Percentiles rank a stretch among this genome's conserved stretches.
phyloP scores from a whole-genome alignment of 2,888 invertebrate genomes.

The Chymomyza fuscimana region DNA sequence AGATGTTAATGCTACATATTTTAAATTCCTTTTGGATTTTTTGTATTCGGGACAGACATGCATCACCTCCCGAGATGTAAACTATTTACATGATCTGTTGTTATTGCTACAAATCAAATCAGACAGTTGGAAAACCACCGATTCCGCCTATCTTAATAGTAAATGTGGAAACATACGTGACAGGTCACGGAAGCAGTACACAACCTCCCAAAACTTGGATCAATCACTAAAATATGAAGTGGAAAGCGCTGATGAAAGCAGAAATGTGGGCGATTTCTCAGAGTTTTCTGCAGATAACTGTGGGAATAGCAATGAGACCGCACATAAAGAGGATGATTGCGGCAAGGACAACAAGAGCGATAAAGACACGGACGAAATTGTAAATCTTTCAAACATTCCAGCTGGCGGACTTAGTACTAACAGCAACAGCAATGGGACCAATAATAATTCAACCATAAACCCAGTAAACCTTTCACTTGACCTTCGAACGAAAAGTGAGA shows the following conservation, averaged over 20 bases:
- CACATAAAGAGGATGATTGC: conserved; percentile 39
- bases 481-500: conserved; percentile 82
- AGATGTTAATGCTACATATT: conserved; percentile 88
- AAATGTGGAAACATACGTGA: conserved; percentile 64
- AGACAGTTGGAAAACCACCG: conserved; percentile 85
- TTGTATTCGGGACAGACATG: conserved; percentile 91
- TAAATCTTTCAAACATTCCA: conserved; percentile 65
- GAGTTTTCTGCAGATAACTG: conserved; percentile 69
- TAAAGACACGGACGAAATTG: conserved; percentile 64
- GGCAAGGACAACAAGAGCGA: conserved; percentile 64
- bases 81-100: conserved; percentile 90
- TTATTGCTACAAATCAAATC: conserved; percentile 92
- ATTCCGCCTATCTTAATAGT: conserved; percentile 76
- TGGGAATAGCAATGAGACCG: conserved; percentile 78
- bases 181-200: conserved; percentile 53
- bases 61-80: conserved; percentile 83
- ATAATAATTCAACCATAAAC: conserved; percentile 84
- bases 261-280: conserved; percentile 45
- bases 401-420: conserved; percentile 59
- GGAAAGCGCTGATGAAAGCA: conserved; percentile 58
- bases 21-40: conserved; percentile 90
- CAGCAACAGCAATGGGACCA: conserved; percentile 79
- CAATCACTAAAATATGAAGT: conserved; percentile 62
- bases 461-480: conserved; percentile 89
- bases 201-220: conserved; percentile 53